Percentiles rank a stretch among this genome's conserved stretches.
phyloP scores from a whole-genome alignment of 2,888 invertebrate species.

The Emmelina monodactyla region DNA sequence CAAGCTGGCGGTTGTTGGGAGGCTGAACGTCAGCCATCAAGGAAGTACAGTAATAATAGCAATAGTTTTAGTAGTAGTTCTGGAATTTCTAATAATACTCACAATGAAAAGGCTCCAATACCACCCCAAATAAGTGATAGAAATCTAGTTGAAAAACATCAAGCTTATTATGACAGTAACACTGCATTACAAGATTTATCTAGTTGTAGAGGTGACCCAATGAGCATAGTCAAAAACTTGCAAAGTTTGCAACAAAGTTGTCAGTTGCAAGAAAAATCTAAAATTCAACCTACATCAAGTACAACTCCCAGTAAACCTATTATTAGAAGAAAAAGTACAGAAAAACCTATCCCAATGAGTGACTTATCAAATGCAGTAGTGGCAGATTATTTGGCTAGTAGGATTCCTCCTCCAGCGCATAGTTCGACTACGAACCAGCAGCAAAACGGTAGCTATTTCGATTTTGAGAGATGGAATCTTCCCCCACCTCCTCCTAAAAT shows the following conservation, averaged over 20 bases:
- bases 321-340: constrained; percentile 68
- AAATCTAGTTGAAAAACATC: constrained; percentile 65
- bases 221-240: constrained; percentile 78
- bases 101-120: constrained; percentile 46
- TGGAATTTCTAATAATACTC: constrained; percentile 54
- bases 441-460: constrained; percentile 77
- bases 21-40: constrained; percentile 50
- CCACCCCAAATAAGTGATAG: constrained; percentile 53
- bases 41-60: constrained; percentile 57
- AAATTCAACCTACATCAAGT: constrained; percentile 28
- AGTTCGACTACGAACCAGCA: constrained; percentile 67
- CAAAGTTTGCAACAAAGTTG: constrained; percentile 69
- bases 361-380: constrained; percentile 63
- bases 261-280: constrained; percentile 66
- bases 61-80: constrained; percentile 44
- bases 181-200: constrained; percentile 74
- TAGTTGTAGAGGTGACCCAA: constrained; percentile 77
- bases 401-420: constrained; percentile 78
- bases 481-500: constrained; percentile 74
- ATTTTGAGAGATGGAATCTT: constrained; percentile 83
- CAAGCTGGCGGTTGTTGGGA: constrained; percentile 68
- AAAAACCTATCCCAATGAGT: constrained; percentile 52
- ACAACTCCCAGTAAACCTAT: constrained; percentile 29
- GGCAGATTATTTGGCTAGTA: constrained; percentile 64
- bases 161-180: constrained; percentile 70